Conservation (phyloP, 2,888 invertebrate species). For the Helleia helle region DNA sequence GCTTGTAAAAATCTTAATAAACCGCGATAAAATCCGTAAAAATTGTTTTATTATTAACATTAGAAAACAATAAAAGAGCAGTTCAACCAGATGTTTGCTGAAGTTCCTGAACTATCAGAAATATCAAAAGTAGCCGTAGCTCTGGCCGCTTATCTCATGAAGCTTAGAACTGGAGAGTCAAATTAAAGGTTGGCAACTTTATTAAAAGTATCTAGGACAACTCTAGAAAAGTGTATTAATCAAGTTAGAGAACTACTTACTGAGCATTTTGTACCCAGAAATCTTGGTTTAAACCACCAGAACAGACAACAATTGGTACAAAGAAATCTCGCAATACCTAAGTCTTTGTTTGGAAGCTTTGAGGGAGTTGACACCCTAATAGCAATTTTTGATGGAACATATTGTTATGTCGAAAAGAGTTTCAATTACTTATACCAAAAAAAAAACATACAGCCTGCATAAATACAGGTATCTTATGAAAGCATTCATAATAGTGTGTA, state of each 20-base stretch:
- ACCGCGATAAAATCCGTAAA: no score
- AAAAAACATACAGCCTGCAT: no score
- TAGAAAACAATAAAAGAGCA: no score
- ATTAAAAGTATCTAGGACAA: conserved; percentile 14
- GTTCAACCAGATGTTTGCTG: no score
- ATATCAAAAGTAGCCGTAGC: no score
- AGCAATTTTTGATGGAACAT: conserved; percentile 7
- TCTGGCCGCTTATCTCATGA: conserved; percentile 13
- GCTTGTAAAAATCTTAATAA: no score
- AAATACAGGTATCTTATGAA: no score
- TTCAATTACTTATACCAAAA: no score
- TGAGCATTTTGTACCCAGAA: conserved; percentile 9
- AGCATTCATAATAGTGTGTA: no score
- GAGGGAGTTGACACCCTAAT: conserved; percentile 1
- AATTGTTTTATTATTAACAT: no score
- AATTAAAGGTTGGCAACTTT: conserved; percentile 14
- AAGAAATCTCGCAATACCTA: background rate
- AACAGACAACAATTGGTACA: background rate
- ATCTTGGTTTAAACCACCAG: conserved; percentile 8
- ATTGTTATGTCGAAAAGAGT: no score
- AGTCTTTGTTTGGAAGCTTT: conserved; percentile 5
- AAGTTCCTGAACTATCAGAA: no score
- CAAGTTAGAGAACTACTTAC: conserved; percentile 8
- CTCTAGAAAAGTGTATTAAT: conserved; percentile 13
- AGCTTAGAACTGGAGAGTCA: conserved; percentile 12